Base-by-base conservation (phyloP, 2,113 vertebrate genomes). In the Fregetta grallaria region DNA sequence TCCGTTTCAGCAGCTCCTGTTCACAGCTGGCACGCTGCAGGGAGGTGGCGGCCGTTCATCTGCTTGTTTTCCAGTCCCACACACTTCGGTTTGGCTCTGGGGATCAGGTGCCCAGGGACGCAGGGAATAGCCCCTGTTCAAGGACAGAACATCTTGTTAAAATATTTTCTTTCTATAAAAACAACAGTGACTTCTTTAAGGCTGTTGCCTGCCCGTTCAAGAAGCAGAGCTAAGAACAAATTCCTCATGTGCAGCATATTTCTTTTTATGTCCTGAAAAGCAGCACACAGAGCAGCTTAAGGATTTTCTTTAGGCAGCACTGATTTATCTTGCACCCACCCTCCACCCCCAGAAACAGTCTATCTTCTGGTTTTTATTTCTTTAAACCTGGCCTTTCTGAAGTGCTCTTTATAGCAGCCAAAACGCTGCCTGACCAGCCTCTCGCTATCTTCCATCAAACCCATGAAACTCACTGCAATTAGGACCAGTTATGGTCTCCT, bases 21-120 rank as follows among this genome's bases (percentile, higher is more conserved):
- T 67, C 3, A 3, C 86, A 67, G 63, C 91, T 66, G 65, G 25
- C 0, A 3, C 7, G 12, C 18, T 13, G 26, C 68, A 34, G 45
- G 68, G 53, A 38, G 58, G 56, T 0, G 0, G 16, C 1, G 0
- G 2, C 66, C 0, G 0, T 4, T 68, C 1, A 3, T 34, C 25
- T 3, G 50, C 75, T 79, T 27, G n/a, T 52, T 92, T 75, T 50
- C 38, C 66, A 72, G 52, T 9, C n/a, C 56, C 36, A 76, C 76
- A 16, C 0, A 0, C 47, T 88, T 85, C 2, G 1, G 30, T 72
- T 75, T 40, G 61, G n/a, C 56, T 82, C 52, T 38, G 58, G 66
- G 74, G 27, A 71, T 72, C 30, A 22, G 52, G 66, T 68, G 74
- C 56, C 45, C 42, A 19, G 22, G 32, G 45, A 52, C 0, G 0